Percentiles rank a stretch among this genome's conserved stretches.
These are phyloP conservation scores for Mythimna pallens DNA, from an alignment of 2,888 invertebrate species.

Conservation along the genomic window DNA sequence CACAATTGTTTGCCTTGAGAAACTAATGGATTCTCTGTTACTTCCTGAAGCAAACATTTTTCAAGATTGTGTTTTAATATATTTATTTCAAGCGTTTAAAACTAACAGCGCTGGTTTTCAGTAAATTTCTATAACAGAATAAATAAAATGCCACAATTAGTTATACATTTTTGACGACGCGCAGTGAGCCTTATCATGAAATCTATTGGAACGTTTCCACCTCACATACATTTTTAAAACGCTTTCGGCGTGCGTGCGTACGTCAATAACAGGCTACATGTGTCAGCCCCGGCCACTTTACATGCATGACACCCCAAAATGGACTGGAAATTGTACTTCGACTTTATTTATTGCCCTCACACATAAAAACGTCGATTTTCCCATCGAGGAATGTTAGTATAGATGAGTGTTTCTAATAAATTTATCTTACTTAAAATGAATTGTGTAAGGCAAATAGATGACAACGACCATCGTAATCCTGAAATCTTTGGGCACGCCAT, in stretches of 20 bases:
- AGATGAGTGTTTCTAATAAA: constrained; percentile 2
- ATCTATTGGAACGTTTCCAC: constrained; percentile 46
- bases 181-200: constrained; percentile 39
- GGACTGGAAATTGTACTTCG: constrained; percentile 42
- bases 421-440: not conserved
- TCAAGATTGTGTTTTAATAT: constrained; percentile 5
- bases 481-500: not conserved
- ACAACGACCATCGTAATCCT: not conserved
- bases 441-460: not conserved
- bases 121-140: constrained; percentile 5
- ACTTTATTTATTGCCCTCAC: constrained; percentile 28
- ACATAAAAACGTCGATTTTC: constrained; percentile 16
- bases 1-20: constrained; percentile 29
- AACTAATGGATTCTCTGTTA: constrained; percentile 31
- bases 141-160: constrained; percentile 12
- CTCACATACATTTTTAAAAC: constrained; percentile 46
- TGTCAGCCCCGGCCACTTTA: constrained; percentile 32
- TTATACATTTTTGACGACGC: constrained; percentile 21
- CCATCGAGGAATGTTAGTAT: constrained; percentile 6
- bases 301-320: constrained; percentile 42
- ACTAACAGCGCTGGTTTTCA: not conserved
- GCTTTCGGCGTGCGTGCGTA: constrained; percentile 32
- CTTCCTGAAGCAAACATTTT: constrained; percentile 25
- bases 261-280: constrained; percentile 41
- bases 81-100: not conserved